A percentile compares a stretch with the other conserved stretches of the same genome.
These are phyloP conservation scores for Manduca sexta DNA, from an alignment of 1,140 invertebrate species.

Conservation along the genomic window DNA sequence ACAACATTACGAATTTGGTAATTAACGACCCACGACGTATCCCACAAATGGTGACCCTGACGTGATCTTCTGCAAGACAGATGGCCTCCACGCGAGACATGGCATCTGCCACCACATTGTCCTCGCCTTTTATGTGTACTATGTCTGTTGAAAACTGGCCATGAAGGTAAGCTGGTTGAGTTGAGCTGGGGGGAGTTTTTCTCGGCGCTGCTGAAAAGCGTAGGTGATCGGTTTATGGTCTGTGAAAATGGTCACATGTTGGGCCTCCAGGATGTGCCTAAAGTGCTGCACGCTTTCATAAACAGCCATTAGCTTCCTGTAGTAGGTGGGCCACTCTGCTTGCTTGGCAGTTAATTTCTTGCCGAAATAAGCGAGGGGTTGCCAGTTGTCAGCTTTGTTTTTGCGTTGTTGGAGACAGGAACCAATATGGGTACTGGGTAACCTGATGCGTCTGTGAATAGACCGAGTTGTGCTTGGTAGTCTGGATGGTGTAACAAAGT, in stretches of 20 bases:
- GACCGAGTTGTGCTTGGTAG: constrained; percentile 9
- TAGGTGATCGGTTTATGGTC: constrained; percentile 34
- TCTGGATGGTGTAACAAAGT: background rate
- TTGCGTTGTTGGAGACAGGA: constrained; percentile 40
- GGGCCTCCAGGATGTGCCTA: no score
- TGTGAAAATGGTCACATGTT: constrained; percentile 43
- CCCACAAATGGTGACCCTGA: background rate
- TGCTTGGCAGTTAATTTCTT: constrained; percentile 36
- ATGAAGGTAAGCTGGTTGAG: background rate
- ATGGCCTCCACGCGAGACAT: background rate
- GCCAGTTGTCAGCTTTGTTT: constrained; percentile 5
- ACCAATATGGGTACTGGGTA: constrained; percentile 44
- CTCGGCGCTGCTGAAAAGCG: background rate
- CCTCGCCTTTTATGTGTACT: background rate
- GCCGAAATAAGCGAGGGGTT: constrained; percentile 52
- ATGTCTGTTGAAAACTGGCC: background rate
- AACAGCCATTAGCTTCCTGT: constrained; percentile 61
- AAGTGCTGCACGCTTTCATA: constrained; percentile 62
- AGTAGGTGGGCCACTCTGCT: constrained; percentile 30
- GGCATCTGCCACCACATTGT: background rate
- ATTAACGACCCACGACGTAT: no score
- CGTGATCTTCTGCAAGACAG: background rate
- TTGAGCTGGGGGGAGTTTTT: background rate
- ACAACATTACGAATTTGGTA: no score
- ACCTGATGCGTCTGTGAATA: constrained; percentile 51